phyloP scores from a whole-genome alignment of 2,797 vertebrate genomes.

The Heterohyrax brucei region DNA sequence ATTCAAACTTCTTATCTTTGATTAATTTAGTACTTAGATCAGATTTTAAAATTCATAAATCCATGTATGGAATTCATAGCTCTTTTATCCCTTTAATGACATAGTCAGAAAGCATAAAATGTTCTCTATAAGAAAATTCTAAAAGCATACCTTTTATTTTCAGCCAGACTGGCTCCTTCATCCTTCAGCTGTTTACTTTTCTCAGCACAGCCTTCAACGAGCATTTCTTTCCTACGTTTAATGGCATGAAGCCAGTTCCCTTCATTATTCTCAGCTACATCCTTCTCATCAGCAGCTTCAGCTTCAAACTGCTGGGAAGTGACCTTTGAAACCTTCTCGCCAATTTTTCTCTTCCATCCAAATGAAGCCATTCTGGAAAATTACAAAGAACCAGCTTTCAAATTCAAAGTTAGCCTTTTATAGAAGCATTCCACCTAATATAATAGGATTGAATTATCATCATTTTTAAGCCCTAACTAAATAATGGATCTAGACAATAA shows the following conservation, averaged over 20 bases:
- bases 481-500: background rate
- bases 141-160: slow-evolving; percentile 93
- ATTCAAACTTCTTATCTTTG: slow-evolving; percentile 8
- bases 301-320: slow-evolving; percentile 95
- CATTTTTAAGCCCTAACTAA: slow-evolving; percentile 2
- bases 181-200: slow-evolving; percentile 95
- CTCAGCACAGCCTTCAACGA: slow-evolving; percentile 93
- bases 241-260: slow-evolving; percentile 93
- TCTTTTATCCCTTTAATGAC: background rate
- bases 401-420: background rate
- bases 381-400: slow-evolving; percentile 47
- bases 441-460: background rate
- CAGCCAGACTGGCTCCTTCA: slow-evolving; percentile 94
- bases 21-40: background rate
- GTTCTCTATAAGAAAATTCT: background rate
- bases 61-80: background rate
- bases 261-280: slow-evolving; percentile 83
- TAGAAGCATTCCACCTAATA: background rate
- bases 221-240: slow-evolving; percentile 93
- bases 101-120: background rate
- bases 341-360: slow-evolving; percentile 97
- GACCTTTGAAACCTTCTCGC: slow-evolving; percentile 96
- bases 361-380: slow-evolving; percentile 96
- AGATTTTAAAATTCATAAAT: slow-evolving; percentile 43
- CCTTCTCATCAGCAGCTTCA: slow-evolving; percentile 92